These are phyloP conservation scores for Carassius auratus DNA, from an alignment of 2,113 vertebrate species.

Conservation along the genomic window DNA sequence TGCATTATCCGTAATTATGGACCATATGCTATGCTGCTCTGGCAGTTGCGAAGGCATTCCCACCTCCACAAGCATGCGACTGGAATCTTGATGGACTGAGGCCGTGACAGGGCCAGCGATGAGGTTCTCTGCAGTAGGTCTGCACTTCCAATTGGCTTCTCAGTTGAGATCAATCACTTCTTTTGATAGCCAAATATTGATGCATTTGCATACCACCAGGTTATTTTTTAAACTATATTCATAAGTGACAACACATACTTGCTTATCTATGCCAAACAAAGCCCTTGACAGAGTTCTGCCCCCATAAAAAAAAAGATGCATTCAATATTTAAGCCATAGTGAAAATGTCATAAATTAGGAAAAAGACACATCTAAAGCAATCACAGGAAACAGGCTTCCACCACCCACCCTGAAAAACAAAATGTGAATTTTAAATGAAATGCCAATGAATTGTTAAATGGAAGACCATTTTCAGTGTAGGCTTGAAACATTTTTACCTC, in stretches of 20 bases:
- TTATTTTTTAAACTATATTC: slow-evolving; percentile 7
- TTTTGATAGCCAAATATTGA: slow-evolving; percentile 24
- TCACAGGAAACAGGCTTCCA: slow-evolving; percentile 35
- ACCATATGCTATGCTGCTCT: slow-evolving; percentile 49
- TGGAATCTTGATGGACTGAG: slow-evolving; percentile 41
- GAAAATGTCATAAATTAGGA: slow-evolving; percentile 32
- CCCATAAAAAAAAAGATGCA: not conserved
- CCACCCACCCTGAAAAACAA: slow-evolving; percentile 31
- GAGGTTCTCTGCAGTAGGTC: slow-evolving; percentile 9
- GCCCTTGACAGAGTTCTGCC: not conserved
- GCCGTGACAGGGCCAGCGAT: slow-evolving; percentile 39
- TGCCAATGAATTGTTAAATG: slow-evolving; percentile 56
- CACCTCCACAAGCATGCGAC: slow-evolving; percentile 41
- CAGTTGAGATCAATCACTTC: slow-evolving; percentile 38
- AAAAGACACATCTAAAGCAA: not conserved
- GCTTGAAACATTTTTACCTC: slow-evolving; percentile 63
- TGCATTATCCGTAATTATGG: slow-evolving; percentile 68
- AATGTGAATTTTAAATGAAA: slow-evolving; percentile 62
- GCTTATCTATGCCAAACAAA: slow-evolving; percentile 31
- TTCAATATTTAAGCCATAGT: slow-evolving; percentile 16
- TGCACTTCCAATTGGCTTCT: slow-evolving; percentile 22
- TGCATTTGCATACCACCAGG: slow-evolving; percentile 2
- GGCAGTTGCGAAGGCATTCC: slow-evolving; percentile 28
- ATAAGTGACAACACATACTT: not conserved
- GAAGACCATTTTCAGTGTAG: slow-evolving; percentile 58